These are phyloP conservation scores for Diplodus puntazzo DNA, from an alignment of 2,797 vertebrate genomes.

Conservation along the genomic window DNA sequence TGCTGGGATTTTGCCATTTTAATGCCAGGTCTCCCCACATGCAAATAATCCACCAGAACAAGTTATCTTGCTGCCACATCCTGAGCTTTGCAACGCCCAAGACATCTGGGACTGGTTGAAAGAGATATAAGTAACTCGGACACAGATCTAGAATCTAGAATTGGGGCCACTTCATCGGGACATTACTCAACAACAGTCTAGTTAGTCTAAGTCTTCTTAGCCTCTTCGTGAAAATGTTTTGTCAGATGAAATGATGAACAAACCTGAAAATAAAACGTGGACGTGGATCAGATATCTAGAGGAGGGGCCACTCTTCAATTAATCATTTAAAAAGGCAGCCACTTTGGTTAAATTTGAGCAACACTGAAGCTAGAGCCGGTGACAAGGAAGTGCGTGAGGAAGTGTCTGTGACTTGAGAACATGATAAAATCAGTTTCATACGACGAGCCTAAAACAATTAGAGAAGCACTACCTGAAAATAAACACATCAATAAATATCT, in stretches of 20 bases:
- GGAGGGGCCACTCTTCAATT: neutral
- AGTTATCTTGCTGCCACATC: no score
- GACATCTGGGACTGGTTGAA: no score
- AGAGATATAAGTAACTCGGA: no score
- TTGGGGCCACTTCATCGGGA: neutral
- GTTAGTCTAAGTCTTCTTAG: no score
- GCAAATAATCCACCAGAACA: no score
- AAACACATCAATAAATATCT: neutral
- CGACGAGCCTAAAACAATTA: constrained; percentile 3
- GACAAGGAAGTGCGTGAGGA: neutral
- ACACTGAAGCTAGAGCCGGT: neutral
- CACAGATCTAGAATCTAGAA: neutral
- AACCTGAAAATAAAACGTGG: no score
- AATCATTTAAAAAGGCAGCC: neutral
- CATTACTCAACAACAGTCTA: neutral
- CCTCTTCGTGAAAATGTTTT: no score
- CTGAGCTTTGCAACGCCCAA: no score
- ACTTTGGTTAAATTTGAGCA: neutral
- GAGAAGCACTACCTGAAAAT: neutral
- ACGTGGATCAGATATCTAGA: no score
- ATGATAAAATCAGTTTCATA: neutral
- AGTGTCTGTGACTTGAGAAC: neutral
- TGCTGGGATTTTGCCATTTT: no score
- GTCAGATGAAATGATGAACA: no score
- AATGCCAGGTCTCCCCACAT: no score